Conservation (phyloP, 2,113 vertebrate genomes). For the Glaucidium brasilianum region DNA sequence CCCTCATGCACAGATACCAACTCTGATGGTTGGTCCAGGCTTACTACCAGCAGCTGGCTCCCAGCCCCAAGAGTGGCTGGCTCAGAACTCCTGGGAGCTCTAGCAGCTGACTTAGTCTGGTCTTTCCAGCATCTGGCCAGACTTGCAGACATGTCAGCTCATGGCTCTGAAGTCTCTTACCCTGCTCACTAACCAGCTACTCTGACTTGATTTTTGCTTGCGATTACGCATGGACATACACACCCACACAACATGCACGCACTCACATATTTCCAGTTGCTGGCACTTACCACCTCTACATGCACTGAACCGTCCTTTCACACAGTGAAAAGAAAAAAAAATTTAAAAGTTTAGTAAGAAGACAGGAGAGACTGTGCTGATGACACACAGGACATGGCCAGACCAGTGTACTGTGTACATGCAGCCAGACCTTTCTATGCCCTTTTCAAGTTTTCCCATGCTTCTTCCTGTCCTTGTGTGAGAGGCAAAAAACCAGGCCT, state of each 20-base stretch:
- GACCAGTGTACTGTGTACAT: accelerated
- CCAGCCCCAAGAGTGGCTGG: background rate
- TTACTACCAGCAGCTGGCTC: background rate
- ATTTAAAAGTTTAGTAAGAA: background rate
- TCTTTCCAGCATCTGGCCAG: background rate
- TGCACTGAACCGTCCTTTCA: background rate
- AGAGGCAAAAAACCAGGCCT: no score
- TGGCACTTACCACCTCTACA: background rate
- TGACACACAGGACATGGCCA: background rate
- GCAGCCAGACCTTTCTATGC: background rate
- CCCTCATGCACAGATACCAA: background rate
- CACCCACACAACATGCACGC: background rate
- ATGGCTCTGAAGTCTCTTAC: background rate
- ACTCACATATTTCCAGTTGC: background rate
- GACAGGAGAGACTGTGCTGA: background rate
- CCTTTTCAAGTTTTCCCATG: background rate
- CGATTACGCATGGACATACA: accelerated
- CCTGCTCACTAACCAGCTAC: background rate
- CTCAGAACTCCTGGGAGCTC: background rate
- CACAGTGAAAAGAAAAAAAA: no score
- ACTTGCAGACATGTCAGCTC: background rate
- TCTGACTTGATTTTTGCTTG: background rate
- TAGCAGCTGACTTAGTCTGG: background rate
- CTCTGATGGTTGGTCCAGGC: background rate
- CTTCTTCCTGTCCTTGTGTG: background rate